phyloP scores from a whole-genome alignment of 2,113 vertebrate genomes.

The Cyprinodon brontotheroides region DNA sequence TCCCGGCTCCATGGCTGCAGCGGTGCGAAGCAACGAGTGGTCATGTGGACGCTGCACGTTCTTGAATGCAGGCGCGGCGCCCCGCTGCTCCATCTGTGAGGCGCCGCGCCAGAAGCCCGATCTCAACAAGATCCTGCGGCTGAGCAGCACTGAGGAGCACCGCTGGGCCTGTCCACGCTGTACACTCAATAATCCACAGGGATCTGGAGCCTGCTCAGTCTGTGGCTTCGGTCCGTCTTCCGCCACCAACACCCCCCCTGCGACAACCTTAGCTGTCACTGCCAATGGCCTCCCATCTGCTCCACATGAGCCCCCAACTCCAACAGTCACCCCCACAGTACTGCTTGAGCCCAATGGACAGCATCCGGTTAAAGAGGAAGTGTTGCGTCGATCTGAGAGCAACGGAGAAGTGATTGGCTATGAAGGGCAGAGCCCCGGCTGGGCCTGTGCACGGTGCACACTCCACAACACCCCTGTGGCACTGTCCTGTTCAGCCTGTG shows the following conservation, averaged over 20 bases:
- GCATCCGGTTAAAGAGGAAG: constrained; percentile 72
- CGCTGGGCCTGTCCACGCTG: constrained; percentile 95
- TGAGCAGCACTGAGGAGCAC: constrained; percentile 91
- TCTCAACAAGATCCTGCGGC: constrained; percentile 94
- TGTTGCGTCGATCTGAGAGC: constrained; percentile 64
- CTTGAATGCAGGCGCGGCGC: constrained; percentile 87
- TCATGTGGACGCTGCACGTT: constrained; percentile 96
- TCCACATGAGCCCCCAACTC: constrained; percentile 54
- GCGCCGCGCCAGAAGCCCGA: constrained; percentile 95
- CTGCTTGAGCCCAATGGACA: constrained; percentile 83
- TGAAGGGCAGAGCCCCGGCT: constrained; percentile 72
- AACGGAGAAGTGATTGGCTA: constrained; percentile 65
- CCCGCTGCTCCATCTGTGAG: constrained; percentile 97
- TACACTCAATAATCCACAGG: constrained; percentile 92
- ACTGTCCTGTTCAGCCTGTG: constrained; percentile 94
- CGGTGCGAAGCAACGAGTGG: constrained; percentile 87
- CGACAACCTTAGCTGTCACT: constrained; percentile 66
- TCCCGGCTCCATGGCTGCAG: constrained; percentile 90
- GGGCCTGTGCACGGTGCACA: constrained; percentile 95
- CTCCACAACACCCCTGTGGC: constrained; percentile 91
- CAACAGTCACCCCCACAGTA: constrained; percentile 40
- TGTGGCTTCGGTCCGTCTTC: constrained; percentile 81
- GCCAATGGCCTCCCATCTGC: constrained; percentile 84
- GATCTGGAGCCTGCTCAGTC: constrained; percentile 87
- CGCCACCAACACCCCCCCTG: constrained; percentile 70